Conservation (phyloP, 2,113 vertebrate species). For the Lophotis ruficrista region DNA sequence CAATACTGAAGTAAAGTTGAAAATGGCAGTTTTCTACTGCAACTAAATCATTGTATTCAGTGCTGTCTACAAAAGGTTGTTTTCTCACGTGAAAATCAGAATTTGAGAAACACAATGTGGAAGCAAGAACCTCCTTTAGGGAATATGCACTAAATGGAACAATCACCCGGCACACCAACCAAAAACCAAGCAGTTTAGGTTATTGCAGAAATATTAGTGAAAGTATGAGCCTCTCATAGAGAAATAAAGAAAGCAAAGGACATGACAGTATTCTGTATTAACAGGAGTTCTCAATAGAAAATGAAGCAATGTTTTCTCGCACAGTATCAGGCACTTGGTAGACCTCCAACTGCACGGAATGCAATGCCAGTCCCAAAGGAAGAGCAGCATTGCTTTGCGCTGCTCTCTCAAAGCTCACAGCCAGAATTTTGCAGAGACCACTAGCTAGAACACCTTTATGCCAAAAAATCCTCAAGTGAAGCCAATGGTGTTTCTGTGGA, state of each 20-base stretch:
- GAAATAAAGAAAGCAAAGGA: background rate
- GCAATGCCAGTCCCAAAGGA: background rate
- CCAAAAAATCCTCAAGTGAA: background rate
- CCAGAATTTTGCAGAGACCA: background rate
- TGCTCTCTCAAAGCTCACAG: background rate
- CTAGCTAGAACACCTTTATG: background rate
- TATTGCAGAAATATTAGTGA: conserved; percentile 34
- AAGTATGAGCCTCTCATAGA: background rate
- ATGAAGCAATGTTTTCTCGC: accelerated
- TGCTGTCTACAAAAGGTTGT: background rate
- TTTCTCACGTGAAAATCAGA: background rate
- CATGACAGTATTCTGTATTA: background rate
- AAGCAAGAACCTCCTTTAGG: conserved; percentile 56
- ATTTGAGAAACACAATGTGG: conserved; percentile 15
- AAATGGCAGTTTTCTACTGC: background rate
- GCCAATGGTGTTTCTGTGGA: background rate
- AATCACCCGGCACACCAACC: background rate
- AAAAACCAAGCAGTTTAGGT: conserved; percentile 21
- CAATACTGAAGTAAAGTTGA: background rate
- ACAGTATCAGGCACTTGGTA: background rate
- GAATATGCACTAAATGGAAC: conserved; percentile 10
- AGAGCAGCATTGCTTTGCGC: background rate
- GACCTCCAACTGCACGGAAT: background rate
- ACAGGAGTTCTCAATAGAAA: background rate
- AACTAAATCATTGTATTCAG: background rate